These are phyloP conservation scores for Lissonota sp. DNA, from an alignment of 2,888 invertebrate genomes.

Conservation along the genomic window DNA sequence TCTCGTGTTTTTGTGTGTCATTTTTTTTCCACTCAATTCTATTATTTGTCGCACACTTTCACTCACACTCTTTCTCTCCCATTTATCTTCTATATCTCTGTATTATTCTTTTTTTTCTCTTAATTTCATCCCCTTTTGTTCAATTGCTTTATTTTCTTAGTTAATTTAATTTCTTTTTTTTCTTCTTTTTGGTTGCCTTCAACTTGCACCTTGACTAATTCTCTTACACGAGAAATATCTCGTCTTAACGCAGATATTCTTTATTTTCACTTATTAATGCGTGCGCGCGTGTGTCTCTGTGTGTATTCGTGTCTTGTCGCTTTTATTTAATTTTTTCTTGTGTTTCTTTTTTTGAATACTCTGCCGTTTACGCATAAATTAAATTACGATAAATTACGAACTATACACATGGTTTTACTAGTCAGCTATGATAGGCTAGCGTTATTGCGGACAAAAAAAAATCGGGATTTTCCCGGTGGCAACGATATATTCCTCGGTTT, in stretches of 20 bases:
- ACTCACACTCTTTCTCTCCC: conserved; percentile 31
- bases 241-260: conserved; percentile 45
- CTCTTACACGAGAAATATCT: conserved; percentile 42
- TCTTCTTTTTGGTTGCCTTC: conserved; percentile 40
- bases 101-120: conserved; percentile 22
- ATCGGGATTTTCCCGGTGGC: conserved; percentile 39
- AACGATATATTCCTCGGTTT: conserved; percentile 36
- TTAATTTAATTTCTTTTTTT: conserved; percentile 27
- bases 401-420: conserved; percentile 36
- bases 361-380: conserved; percentile 43
- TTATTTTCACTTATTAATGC: conserved; percentile 40
- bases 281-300: conserved; percentile 10
- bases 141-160: conserved; percentile 20
- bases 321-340: conserved; percentile 1
- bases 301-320: conserved; percentile 9
- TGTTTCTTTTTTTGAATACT: conserved; percentile 15
- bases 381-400: conserved; percentile 51
- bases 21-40: conserved; percentile 15
- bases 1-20: conserved; percentile 34
- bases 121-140: conserved; percentile 30
- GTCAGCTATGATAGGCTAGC: conserved; percentile 32
- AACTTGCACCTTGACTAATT: conserved; percentile 53
- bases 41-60: conserved; percentile 33
- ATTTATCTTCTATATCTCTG: conserved; percentile 59
- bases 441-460: conserved; percentile 46